Percentiles rank a stretch among this genome's conserved stretches.
phyloP scores from a whole-genome alignment of 2,888 invertebrate genomes.

The Arenicola marina region DNA sequence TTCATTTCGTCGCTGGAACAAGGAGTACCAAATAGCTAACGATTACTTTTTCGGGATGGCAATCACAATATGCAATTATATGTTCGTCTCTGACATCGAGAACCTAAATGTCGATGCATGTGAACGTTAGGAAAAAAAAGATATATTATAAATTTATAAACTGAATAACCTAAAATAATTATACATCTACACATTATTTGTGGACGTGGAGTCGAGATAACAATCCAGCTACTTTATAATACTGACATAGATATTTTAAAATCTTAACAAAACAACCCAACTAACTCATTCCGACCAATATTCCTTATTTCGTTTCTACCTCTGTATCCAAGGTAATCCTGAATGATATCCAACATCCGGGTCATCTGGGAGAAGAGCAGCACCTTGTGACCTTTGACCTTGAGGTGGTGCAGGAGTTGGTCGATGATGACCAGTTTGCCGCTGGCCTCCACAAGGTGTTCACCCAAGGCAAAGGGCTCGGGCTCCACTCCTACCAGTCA shows the following conservation, averaged over 20 bases:
- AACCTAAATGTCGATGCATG: too few species aligned
- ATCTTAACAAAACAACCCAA: not conserved
- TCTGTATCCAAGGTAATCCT: slow-evolving; percentile 60
- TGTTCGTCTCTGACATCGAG: too few species aligned
- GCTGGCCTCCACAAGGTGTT: slow-evolving; percentile 61
- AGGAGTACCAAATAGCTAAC: too few species aligned
- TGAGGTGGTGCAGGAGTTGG: slow-evolving; percentile 52
- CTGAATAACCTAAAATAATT: too few species aligned
- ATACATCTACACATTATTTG: too few species aligned
- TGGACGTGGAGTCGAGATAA: too few species aligned
- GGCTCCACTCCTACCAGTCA: slow-evolving; percentile 63
- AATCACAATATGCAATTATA: too few species aligned
- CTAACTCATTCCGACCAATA: not conserved
- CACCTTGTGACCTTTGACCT: slow-evolving; percentile 57
- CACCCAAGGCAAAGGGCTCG: slow-evolving; percentile 62
- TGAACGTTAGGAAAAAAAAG: too few species aligned
- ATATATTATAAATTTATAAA: too few species aligned
- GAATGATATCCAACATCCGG: slow-evolving; percentile 60
- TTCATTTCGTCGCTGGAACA: too few species aligned
- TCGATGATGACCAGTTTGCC: slow-evolving; percentile 61
- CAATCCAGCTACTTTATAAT: not conserved
- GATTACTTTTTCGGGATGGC: too few species aligned
- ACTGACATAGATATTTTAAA: not conserved
- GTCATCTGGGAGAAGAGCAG: slow-evolving; percentile 63
- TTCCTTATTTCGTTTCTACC: slow-evolving; percentile 38